Evolutionary conservation across 1,140 invertebrate species (phyloP), one percentile per base, ranked within the genome.

Genomic region (Nixonia krombeini): DNA sequence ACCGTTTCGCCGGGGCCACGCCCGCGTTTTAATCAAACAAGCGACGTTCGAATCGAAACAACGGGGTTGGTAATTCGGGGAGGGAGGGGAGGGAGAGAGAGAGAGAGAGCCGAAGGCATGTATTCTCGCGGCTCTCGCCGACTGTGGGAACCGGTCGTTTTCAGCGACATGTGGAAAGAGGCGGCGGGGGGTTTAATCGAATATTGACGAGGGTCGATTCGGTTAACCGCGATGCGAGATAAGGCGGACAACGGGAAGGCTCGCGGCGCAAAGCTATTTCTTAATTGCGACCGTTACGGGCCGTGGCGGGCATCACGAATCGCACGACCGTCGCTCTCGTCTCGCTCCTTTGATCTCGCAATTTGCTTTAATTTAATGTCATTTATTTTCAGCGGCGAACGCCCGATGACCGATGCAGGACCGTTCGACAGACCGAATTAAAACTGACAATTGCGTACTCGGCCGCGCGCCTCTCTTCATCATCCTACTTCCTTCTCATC

Each of bases 201-300:
- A 61, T 52, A 51, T 52, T 52, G 57, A 61, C 47, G 40, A 61
- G 41, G 41, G 56, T 51, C 40, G 40, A 45, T 51, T 59, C 46
- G 31, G 47, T 51, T 51, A 51, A 59, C 35, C 46, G 38, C 56
- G 46, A 45, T 59, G 17, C 18, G 45, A 51, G 56, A 59, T 59
- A 59, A 59, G 44, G 33, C 28, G 50, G 41, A 50, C 37, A 31
- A 57, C 33, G 17, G 16, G 35, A 44, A 58, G 13, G 29, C 28
- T 41, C 37, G 33, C 35, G 13, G 55, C 10, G 42, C 31, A 28
- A 38, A 44, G n/a, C 38, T 44, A 45, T 62, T 62, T 62, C 42
- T 62, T 62, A 62, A 62, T 62, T 53, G 58, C 58, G 35, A 53
- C 44, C 52, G 42, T 62, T 51, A 49, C 25, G 18, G 42, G 28